phyloP scores from a whole-genome alignment of 2,113 vertebrate species.

The Rostratula benghalensis region DNA sequence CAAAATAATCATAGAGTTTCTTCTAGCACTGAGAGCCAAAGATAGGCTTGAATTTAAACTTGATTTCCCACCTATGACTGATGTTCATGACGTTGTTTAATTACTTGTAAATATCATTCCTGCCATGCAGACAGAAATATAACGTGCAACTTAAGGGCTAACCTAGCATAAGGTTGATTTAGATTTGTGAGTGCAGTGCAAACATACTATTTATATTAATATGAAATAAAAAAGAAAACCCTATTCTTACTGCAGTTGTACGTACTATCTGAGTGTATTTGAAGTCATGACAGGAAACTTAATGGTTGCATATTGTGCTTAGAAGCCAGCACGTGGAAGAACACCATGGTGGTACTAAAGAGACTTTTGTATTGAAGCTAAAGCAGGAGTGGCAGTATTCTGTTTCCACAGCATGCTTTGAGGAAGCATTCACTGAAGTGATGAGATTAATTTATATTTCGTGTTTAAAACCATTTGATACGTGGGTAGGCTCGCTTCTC shows the following conservation, averaged over 20 bases:
- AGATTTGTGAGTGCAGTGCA: background rate
- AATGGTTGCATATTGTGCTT: background rate
- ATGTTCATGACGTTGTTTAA: constrained; percentile 4
- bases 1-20: background rate
- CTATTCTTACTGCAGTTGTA: background rate
- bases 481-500: background rate
- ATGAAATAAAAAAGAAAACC: background rate
- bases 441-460: background rate
- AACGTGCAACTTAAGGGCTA: background rate
- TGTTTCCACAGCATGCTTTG: background rate
- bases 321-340: background rate
- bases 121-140: background rate
- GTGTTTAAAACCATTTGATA: background rate
- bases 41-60: constrained; percentile 29
- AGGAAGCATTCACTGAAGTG: background rate
- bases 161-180: background rate
- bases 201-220: background rate
- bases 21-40: background rate
- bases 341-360: background rate
- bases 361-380: background rate
- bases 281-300: background rate
- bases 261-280: background rate
- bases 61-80: background rate
- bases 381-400: background rate
- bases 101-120: background rate